Percentiles rank a stretch among this genome's conserved stretches.
phyloP scores from a whole-genome alignment of 2,888 invertebrate species.

The Diarsia rubi region DNA sequence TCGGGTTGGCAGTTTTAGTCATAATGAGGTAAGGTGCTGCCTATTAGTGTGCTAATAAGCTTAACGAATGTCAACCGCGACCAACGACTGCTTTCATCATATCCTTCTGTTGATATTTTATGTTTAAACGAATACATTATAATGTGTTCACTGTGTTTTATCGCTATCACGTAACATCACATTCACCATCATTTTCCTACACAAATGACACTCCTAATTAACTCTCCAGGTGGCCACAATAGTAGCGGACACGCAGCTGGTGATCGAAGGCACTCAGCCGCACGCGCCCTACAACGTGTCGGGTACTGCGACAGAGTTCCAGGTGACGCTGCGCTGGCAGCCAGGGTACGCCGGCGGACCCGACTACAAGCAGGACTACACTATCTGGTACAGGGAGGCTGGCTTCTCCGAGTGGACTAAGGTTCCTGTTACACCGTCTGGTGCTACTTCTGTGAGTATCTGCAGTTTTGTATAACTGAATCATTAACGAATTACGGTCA shows the following conservation, averaged over 20 bases:
- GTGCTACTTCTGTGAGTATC: slow-evolving; percentile 92
- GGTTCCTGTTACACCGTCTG: slow-evolving; percentile 97
- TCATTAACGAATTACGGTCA: background rate
- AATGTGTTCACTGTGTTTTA: background rate
- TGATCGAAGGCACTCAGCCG: slow-evolving; percentile 98
- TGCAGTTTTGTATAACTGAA: background rate
- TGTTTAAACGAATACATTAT: background rate
- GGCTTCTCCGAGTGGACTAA: slow-evolving; percentile 98
- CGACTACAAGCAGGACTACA: slow-evolving; percentile 98
- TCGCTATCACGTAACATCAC: background rate
- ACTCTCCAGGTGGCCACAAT: slow-evolving; percentile 95
- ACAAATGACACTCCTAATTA: background rate
- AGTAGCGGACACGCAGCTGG: slow-evolving; percentile 96
- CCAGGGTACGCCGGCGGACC: slow-evolving; percentile 99
- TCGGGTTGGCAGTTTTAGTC: no score
- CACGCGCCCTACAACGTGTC: slow-evolving; percentile 99
- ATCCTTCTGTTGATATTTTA: background rate
- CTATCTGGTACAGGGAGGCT: slow-evolving; percentile 97
- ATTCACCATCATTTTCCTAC: background rate
- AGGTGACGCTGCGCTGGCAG: slow-evolving; percentile 97
- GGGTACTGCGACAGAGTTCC: slow-evolving; percentile 96
- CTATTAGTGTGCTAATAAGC: background rate
- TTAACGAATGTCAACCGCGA: background rate
- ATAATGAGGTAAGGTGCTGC: background rate
- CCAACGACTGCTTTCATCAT: background rate